Evolutionary conservation across 1,140 invertebrate genomes (phyloP).

Genomic region (Nebria ingens): DNA sequence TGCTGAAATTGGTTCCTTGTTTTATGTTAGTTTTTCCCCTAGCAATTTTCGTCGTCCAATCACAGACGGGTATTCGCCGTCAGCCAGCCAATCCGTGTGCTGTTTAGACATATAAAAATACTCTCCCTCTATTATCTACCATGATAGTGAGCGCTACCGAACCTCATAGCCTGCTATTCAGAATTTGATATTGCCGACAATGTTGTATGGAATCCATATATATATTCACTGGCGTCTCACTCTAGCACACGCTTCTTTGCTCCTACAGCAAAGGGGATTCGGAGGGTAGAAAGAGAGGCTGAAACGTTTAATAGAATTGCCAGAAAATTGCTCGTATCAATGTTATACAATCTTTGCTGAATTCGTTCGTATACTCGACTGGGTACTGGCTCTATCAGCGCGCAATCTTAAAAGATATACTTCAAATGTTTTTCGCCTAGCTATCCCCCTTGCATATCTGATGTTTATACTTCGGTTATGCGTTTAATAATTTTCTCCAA

Average conservation of each 20-base stretch:
- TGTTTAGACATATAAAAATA: slow-evolving; percentile 29
- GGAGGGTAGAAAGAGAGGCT: background rate
- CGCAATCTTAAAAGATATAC: background rate
- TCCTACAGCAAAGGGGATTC: background rate
- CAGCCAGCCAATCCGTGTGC: slow-evolving; percentile 22
- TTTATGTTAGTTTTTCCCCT: slow-evolving; percentile 26
- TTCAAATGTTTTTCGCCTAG: background rate
- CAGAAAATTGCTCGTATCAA: background rate
- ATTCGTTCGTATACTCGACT: background rate
- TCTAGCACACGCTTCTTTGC: background rate
- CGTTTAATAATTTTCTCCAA: background rate
- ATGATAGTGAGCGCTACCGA: slow-evolving; percentile 27
- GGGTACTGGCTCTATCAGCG: too few relatives aligned
- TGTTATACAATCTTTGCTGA: background rate
- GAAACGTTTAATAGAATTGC: background rate
- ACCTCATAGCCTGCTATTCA: background rate
- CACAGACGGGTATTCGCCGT: slow-evolving; percentile 8
- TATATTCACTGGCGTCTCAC: background rate
- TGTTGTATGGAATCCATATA: background rate
- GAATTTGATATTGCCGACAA: background rate
- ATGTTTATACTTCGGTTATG: background rate
- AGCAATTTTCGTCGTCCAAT: slow-evolving; percentile 28
- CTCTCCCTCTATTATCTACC: slow-evolving; percentile 33
- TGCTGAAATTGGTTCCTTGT: slow-evolving; percentile 16
- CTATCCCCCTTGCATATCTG: background rate